Evolutionary conservation across 2,113 vertebrate genomes (phyloP).

Genomic region (Pavo muticus): DNA sequence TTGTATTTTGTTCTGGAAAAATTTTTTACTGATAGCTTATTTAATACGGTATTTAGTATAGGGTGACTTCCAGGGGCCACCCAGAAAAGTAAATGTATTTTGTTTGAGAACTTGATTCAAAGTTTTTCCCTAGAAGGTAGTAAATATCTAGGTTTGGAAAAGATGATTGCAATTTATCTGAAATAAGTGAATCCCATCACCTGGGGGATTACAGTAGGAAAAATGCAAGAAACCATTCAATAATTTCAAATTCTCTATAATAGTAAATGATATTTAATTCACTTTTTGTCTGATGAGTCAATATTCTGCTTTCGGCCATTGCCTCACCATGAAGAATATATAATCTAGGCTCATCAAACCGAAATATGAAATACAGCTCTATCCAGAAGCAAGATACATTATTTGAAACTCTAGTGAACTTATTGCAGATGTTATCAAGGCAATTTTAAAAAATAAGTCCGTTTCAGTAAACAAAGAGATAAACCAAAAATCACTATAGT

Average conservation of each 20-base stretch:
- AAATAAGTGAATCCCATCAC: neutral
- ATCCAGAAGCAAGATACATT: slow-evolving; percentile 25
- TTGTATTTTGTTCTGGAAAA: neutral
- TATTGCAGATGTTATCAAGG: slow-evolving; percentile 9
- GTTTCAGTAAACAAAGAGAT: slow-evolving; percentile 39
- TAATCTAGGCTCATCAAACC: neutral
- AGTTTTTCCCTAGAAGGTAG: neutral
- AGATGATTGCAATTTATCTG: neutral
- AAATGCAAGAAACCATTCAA: neutral
- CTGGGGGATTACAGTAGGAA: neutral
- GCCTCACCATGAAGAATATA: neutral
- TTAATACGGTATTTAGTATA: neutral
- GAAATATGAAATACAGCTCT: neutral
- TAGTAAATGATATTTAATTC: neutral
- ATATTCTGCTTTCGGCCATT: neutral
- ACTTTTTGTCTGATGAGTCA: neutral
- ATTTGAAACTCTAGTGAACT: slow-evolving; percentile 53
- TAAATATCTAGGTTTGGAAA: neutral
- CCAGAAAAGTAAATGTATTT: neutral
- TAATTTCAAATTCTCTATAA: neutral
- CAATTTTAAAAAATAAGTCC: slow-evolving; percentile 42
- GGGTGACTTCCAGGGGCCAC: neutral
- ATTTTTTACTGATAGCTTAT: neutral
- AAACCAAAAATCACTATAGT: neutral
- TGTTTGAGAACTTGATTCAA: neutral